These are phyloP conservation scores for Spea multiplicata DNA, from an alignment of 2,113 vertebrate species.

Conservation along the genomic window DNA sequence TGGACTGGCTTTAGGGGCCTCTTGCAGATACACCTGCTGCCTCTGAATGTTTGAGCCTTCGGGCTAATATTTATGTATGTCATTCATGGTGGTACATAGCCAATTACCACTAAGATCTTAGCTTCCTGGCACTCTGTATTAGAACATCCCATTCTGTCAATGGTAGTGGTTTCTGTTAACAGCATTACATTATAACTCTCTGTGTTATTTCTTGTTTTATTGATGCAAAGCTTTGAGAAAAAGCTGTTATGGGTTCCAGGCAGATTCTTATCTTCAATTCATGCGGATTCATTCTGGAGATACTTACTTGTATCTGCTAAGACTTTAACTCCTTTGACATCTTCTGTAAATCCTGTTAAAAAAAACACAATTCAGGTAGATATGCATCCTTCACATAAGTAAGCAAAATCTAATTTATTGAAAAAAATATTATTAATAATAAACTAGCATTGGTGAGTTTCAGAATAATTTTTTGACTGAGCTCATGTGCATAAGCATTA, in stretches of 20 bases:
- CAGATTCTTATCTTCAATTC: background rate
- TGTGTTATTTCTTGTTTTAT: background rate
- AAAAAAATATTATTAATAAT: too few species aligned
- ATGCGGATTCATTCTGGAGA: background rate
- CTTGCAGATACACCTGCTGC: background rate
- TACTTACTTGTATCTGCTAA: background rate
- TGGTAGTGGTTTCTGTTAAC: background rate
- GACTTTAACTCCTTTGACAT: background rate
- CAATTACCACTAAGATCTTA: background rate
- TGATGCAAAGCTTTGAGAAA: too few species aligned
- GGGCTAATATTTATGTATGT: background rate
- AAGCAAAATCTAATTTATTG: too few species aligned
- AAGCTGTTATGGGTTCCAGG: too few species aligned
- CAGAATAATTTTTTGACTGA: too few species aligned
- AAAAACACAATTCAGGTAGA: too few species aligned
- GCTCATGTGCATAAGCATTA: too few species aligned
- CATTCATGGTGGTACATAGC: background rate
- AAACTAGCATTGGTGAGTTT: too few species aligned
- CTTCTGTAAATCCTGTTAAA: background rate
- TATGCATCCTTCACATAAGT: too few species aligned
- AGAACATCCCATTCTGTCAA: constrained; percentile 4
- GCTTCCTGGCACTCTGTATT: background rate
- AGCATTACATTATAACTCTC: background rate
- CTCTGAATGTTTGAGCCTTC: background rate
- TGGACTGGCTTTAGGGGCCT: background rate